Conservation (phyloP, 2,113 vertebrate genomes). For the Lanius collurio region DNA sequence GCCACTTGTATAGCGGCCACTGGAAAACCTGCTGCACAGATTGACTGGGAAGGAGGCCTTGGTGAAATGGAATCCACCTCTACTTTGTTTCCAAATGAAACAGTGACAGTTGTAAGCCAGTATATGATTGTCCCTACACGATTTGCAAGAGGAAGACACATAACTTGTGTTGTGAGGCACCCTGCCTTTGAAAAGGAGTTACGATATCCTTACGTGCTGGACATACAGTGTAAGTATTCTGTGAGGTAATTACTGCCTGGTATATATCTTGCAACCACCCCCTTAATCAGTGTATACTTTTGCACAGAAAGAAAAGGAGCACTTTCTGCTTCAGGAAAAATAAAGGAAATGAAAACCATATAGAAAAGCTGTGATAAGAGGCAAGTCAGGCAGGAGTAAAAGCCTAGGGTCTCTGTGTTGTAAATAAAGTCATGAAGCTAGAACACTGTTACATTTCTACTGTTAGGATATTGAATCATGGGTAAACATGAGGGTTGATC, state of each 20-base stretch:
- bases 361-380: neutral
- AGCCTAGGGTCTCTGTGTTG: neutral
- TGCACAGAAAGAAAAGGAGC: neutral
- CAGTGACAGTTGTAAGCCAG: slow-evolving; percentile 79
- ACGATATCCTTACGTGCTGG: slow-evolving; percentile 82
- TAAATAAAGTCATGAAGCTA: neutral
- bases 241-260: neutral
- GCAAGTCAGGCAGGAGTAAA: neutral
- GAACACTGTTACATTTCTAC: neutral
- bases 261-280: fast-evolving
- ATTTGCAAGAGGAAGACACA: slow-evolving; percentile 83
- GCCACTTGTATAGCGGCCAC: slow-evolving; percentile 91
- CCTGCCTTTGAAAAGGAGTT: slow-evolving; percentile 88
- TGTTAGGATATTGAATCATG: neutral
- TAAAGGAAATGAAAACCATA: neutral
- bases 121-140: slow-evolving; percentile 86
- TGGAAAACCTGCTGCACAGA: slow-evolving; percentile 88
- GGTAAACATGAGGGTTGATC: neutral
- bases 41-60: slow-evolving; percentile 89
- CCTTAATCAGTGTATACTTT: neutral
- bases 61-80: slow-evolving; percentile 80
- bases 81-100: slow-evolving; percentile 84
- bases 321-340: neutral
- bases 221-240: slow-evolving; percentile 91
- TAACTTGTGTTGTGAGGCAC: slow-evolving; percentile 92